Evolutionary conservation across 1,140 invertebrate species (phyloP).

Genomic region (Protaetia brevitarsis): DNA sequence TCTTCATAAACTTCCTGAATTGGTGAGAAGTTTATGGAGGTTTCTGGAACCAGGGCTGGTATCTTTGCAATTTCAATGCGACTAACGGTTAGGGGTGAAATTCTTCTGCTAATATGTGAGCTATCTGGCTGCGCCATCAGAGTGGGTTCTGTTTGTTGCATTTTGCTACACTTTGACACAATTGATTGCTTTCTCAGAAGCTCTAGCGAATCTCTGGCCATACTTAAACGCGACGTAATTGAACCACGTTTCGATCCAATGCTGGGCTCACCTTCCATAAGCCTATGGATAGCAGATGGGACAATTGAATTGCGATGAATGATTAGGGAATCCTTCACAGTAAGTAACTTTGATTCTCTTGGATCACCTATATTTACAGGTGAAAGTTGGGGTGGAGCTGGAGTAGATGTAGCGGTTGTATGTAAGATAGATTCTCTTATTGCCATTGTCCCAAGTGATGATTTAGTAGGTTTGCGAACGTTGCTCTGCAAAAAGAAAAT

Average conservation of each 20-base stretch:
- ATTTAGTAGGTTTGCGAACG: neutral
- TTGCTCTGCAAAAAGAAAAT: neutral
- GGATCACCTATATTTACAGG: neutral
- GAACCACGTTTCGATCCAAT: constrained; percentile 22
- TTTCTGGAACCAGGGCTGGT: neutral
- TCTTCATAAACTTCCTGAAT: constrained; percentile 25
- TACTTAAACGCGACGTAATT: constrained; percentile 27
- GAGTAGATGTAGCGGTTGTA: neutral
- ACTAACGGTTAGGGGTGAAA: neutral
- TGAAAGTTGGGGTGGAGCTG: neutral
- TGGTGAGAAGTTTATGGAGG: constrained; percentile 30
- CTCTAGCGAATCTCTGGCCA: constrained; percentile 31
- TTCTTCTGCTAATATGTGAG: neutral
- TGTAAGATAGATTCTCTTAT: neutral
- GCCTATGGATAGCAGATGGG: neutral
- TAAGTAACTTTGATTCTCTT: neutral
- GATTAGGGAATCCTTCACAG: constrained; percentile 11
- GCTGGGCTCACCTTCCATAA: neutral
- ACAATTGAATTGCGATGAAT: neutral
- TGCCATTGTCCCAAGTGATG: neutral
- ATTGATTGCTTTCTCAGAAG: constrained; percentile 27
- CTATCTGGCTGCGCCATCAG: neutral
- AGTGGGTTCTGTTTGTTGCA: neutral
- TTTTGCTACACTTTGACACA: constrained; percentile 15
- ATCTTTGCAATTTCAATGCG: constrained; percentile 21